Evolutionary conservation across 64 coral and sea anemone genomes (phyloP).

Genomic region (Stichodactyla mertensii): DNA sequence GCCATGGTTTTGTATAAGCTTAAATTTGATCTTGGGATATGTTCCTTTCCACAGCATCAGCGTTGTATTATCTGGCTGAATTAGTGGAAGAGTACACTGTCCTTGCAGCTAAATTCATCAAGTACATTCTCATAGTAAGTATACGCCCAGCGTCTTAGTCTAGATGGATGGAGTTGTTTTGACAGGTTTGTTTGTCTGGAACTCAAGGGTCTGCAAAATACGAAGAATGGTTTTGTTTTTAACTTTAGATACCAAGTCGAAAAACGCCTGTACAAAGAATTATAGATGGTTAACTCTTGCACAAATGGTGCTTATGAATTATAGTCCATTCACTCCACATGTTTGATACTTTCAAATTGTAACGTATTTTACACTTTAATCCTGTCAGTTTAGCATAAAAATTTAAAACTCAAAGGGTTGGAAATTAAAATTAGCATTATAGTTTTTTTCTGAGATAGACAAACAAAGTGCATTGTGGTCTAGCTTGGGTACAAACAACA

Average conservation of each 20-base stretch:
- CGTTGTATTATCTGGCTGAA: slow-evolving; percentile 90
- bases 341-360: too few relatives aligned
- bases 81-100: slow-evolving; percentile 97
- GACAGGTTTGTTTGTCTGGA: too few relatives aligned
- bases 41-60: slow-evolving; percentile 63
- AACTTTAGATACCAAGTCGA: background rate
- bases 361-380: too few relatives aligned
- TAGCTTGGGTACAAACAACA: too few relatives aligned
- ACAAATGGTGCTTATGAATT: background rate
- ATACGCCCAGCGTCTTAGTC: background rate
- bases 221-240: background rate
- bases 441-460: too few relatives aligned
- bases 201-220: background rate
- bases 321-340: background rate
- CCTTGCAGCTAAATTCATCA: slow-evolving; percentile 73
- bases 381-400: too few relatives aligned
- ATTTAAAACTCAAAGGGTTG: too few relatives aligned
- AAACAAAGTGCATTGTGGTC: too few relatives aligned
- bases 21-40: background rate
- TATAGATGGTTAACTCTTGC: background rate
- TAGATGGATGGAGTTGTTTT: background rate
- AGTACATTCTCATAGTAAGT: slow-evolving; percentile 81
- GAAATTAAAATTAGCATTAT: too few relatives aligned
- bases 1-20: background rate
- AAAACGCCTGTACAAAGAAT: background rate